Evolutionary conservation across 2,888 invertebrate species (phyloP).

Genomic region (Pemphredon lugubris): DNA sequence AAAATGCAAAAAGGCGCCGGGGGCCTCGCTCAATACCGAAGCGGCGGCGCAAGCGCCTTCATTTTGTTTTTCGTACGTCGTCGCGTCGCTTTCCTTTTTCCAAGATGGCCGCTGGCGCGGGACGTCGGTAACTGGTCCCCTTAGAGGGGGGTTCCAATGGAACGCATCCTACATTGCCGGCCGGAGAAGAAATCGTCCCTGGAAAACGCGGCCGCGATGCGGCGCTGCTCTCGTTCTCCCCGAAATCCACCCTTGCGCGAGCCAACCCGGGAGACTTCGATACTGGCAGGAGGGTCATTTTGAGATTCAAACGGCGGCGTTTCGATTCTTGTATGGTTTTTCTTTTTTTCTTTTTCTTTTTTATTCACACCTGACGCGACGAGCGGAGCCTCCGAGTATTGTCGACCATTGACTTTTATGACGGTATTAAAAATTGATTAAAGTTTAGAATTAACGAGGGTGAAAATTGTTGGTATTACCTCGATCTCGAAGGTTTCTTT

Average conservation of each 20-base stretch:
- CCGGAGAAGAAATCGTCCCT: slow-evolving; percentile 56
- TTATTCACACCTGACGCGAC: too few relatives aligned
- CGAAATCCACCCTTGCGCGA: slow-evolving; percentile 3
- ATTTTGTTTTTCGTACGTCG: slow-evolving; percentile 80
- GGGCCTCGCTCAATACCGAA: slow-evolving; percentile 79
- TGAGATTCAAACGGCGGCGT: not conserved
- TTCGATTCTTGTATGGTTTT: not conserved
- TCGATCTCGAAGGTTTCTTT: too few relatives aligned
- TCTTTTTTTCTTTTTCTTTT: not conserved
- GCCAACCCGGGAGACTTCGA: slow-evolving; percentile 58
- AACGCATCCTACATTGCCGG: slow-evolving; percentile 70
- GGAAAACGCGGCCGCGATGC: slow-evolving; percentile 61
- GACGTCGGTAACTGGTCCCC: slow-evolving; percentile 62
- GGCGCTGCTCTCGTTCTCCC: slow-evolving; percentile 63
- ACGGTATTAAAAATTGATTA: too few relatives aligned
- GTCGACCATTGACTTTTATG: too few relatives aligned
- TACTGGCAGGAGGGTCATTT: slow-evolving; percentile 26
- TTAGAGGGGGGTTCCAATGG: slow-evolving; percentile 13
- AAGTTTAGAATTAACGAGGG: too few relatives aligned
- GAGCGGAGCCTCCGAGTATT: too few relatives aligned
- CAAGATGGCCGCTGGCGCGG: slow-evolving; percentile 73
- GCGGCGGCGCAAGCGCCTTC: slow-evolving; percentile 81
- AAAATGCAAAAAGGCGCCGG: slow-evolving; percentile 79
- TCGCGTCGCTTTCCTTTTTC: slow-evolving; percentile 77
- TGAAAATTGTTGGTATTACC: too few relatives aligned